Evolutionary conservation across 23 tunicate species (phyloP), one percentile per base, ranked within the genome.

Genomic region (Botrylloides violaceus): DNA sequence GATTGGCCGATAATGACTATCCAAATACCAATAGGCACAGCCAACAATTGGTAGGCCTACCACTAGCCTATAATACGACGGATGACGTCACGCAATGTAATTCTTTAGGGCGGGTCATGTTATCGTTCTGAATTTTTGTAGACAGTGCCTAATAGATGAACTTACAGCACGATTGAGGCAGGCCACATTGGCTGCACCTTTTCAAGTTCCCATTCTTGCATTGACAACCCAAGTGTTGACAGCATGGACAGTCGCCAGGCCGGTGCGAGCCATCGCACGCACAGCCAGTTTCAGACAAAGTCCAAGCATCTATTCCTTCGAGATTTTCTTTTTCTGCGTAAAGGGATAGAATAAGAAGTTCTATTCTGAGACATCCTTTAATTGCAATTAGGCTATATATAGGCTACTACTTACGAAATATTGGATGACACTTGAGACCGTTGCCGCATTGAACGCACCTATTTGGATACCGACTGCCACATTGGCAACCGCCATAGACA

Each of bases 361-460:
- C 53, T 43, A 15, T 43, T 15, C 53, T 43, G 12, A 43, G 12
- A 43, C 53, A 43, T 43, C n/a, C n/a, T n/a, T n/a, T n/a, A n/a
- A n/a, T n/a, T n/a, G n/a, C n/a, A n/a, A n/a, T n/a, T n/a, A n/a
- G n/a, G 53, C 15, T 7, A 7, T 43, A 43, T 15, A 43, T 43
- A 43, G 53, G 12, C 53, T 43, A 43, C 53, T 30, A 1, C 25
- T 12, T 68, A 68, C 74, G 27, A 22, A 7, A 37, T 36, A 30
- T 30, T 19, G 23, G 21, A 1, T n/a, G 26, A 25, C 74, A 68
- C 25, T 29, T 68, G 50, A 34, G 64, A 18, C 74, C 74, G 50
- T 68, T 34, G 20, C 74, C 74, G 28, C 74, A 68, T 22, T 68
- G 74, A 20, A 68, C 58, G 50, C 74, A 68, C 36, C 36, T 37